Base-by-base conservation (phyloP, 2,888 invertebrate genomes). In the Sinodicranocentrus sp. region DNA sequence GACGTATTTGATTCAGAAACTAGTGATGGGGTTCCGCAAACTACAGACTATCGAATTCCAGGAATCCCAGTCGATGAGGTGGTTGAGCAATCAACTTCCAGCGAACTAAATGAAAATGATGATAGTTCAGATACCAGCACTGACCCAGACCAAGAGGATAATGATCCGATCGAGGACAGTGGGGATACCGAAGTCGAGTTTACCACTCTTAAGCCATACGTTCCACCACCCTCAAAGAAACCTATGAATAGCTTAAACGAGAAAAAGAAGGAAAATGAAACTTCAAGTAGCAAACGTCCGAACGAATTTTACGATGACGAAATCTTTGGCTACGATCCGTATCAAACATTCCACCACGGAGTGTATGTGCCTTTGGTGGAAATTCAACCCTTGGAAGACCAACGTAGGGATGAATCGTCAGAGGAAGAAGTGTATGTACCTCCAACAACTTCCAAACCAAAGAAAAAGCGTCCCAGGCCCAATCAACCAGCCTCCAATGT, bases 291-390 rank as follows among this genome's bases (percentile, higher is more conserved):
- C 61, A 87, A 84, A n/a, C 78, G 87, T n/a, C 89, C 88, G 3
- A 87, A 87, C n/a, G 89, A 89, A 19, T 89, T 88, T 65, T 89
- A 89, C 39, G 89, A 89, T 68, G 89, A 89, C 63, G 89, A 89
- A 70, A 89, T 89, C n/a, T 89, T 89, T 73, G 89, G 89, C 0
- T 89, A 85, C 76, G 88, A 88, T 75, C 89, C 89, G 2, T 89
- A 89, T 23, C 89, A 89, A 85, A 89, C 88, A 3, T 89, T 89
- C 39, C 83, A 87, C 23, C 89, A 89, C 70, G 89, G 89, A 13
- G 88, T 89, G 8, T 89, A 89, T 26, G 88, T 89, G 3, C 87
- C 89, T 10, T 68, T 86, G 0, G 85, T 87, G 1, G 87, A 88
- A 28, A 80, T 73, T 33, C 82, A 83, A 25, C 78, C 85, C 0